Evolutionary conservation across 2,888 invertebrate species (phyloP), one percentile per base, ranked within the genome.

Genomic region (Lepidochrysops patricia): DNA sequence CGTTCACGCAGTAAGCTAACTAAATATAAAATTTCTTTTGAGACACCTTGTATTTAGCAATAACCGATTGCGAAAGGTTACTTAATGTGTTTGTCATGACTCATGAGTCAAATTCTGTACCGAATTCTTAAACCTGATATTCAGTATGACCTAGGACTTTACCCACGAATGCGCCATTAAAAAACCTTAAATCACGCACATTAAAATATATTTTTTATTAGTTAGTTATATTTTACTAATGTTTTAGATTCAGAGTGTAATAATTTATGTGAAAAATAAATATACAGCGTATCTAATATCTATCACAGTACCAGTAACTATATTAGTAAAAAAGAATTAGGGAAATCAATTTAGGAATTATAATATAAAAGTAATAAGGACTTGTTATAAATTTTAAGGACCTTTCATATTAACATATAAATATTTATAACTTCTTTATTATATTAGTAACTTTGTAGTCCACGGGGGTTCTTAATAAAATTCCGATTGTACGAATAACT

Each of bases 121-220:
- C 52, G 6, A 26, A 52, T 52, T 52, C 52, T 27, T 52, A 15
- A 27, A 29, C 27, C 52, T 52, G 52, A 52, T 15, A 50, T 50
- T 50, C 27, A 13, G 26, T 6, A 13, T 13, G 27, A 29, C 27
- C 27, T 27, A 52, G 50, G 50, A 52, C 26, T 49, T 49, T 49
- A 26, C 12, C 27, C 27, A 52, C 52, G 15, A 52, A 52, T 27
- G 7, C 4, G 27, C 52, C 15, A 50, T 27, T 50, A 50, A 50
- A 27, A 27, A 15, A 43, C 19, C 19, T 43, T 19, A 19, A 19
- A 19, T 43, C 43, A 19, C 7, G 12, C 7, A n/a, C n/a, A n/a
- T n/a, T n/a, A n/a, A n/a, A n/a, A n/a, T n/a, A n/a, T n/a, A n/a
- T n/a, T n/a, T n/a, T n/a, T n/a, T n/a, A n/a, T n/a, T n/a, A n/a